A percentile compares a stretch with the other conserved stretches of the same genome.
These are phyloP conservation scores for Dasyornis broadbenti DNA, from an alignment of 2,113 vertebrate species.

Conservation along the genomic window DNA sequence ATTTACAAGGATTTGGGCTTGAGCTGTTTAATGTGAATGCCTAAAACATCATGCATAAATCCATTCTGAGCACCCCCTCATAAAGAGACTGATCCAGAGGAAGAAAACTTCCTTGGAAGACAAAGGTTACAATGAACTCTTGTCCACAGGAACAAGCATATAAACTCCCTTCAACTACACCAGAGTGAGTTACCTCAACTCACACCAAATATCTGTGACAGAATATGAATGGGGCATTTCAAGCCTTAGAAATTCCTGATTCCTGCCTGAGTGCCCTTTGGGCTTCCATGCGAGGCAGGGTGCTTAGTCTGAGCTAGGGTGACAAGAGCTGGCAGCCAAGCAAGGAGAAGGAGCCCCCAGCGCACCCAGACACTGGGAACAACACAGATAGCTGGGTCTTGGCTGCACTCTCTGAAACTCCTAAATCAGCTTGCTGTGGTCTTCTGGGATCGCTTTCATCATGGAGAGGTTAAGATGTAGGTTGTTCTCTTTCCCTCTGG, in stretches of 20 bases:
- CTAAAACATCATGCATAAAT: not conserved
- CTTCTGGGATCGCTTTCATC: not conserved
- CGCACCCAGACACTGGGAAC: not conserved
- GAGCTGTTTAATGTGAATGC: not conserved
- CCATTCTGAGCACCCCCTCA: not conserved
- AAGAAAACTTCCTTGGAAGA: not conserved
- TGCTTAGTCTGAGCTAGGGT: not conserved
- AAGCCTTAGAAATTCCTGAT: not conserved
- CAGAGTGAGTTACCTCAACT: not conserved
- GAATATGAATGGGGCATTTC: not conserved
- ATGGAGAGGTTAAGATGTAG: not conserved
- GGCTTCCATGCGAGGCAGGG: not conserved
- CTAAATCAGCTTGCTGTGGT: not conserved
- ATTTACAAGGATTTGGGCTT: conserved; percentile 11
- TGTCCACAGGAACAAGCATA: not conserved
- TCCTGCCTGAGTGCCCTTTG: not conserved
- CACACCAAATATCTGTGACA: not conserved
- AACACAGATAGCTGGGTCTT: not conserved
- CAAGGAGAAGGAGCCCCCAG: not conserved
- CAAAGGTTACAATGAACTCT: not conserved
- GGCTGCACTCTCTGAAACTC: not conserved
- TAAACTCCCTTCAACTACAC: not conserved
- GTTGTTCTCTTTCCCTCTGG: not conserved
- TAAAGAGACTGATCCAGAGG: not conserved
- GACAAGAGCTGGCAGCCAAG: not conserved